Evolutionary conservation across 2,113 vertebrate species (phyloP), one percentile per base, ranked within the genome.

Genomic region (Drymodes brunneopygia): DNA sequence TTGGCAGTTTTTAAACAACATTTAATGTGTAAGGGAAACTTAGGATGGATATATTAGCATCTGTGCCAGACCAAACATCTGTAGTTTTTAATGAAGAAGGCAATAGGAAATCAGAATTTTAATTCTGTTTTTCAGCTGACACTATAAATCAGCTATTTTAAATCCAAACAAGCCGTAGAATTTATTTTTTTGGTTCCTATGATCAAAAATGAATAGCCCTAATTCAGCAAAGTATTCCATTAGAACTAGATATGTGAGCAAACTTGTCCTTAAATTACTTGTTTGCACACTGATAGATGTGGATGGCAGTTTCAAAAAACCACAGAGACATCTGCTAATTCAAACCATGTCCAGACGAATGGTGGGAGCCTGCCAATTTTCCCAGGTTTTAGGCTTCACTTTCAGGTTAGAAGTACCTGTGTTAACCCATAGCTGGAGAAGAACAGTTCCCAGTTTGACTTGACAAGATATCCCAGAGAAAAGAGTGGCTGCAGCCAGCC

Each of bases 31-130:
- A 93, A 71, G 9, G 60, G 86, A 94, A 97, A 71, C 64, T 94
- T 92, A 48, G 0, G 64, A 90, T 48, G 69, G 67, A 83, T 89
- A 81, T 2, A 6, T 77, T 64, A 81, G 82, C 82, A 80, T 90
- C 93, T 92, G 56, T 90, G 90, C 88, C 93, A 96, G 93, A 90
- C 79, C 33, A 90, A 97, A 96, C 90, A 97, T 93, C 93, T 92
- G 81, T 58, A 94, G 72, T 35, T 94, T 94, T 94, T 86, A 88
- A 81, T 18, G 25, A 65, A 78, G n/a, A n/a, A 80, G 48, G 93
- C 75, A 86, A 81, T 0, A 86, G 62, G 62, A 86, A 92, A 86
- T 44, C 21, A 70, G 60, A 90, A 80, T 86, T 90, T 90, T 65
- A 67, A 83, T 90, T 81, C 74, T 78, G 51, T 48, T 88, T 92